A percentile compares a stretch with the other conserved stretches of the same genome.
phyloP scores from a whole-genome alignment of 2,113 vertebrate species.

The Megaceryle maxima region DNA sequence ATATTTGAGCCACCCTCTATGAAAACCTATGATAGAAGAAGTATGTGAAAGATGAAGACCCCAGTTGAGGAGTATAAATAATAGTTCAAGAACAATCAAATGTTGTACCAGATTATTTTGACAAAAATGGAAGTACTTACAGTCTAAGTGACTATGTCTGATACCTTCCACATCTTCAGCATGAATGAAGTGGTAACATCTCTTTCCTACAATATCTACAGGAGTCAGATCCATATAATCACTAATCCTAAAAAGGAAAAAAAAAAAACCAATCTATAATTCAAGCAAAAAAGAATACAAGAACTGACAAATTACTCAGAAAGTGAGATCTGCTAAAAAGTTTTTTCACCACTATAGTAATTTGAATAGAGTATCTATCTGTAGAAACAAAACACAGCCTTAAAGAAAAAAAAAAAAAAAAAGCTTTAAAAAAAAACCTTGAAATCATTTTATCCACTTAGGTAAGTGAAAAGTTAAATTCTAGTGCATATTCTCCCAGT shows the following conservation, averaged over 20 bases:
- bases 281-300: conserved; percentile 28
- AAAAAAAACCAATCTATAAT: conserved; percentile 36
- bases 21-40: background rate
- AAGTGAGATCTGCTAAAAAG: background rate
- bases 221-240: conserved; percentile 99
- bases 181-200: conserved; percentile 98
- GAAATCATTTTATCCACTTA: conserved; percentile 42
- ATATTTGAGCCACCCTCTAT: background rate
- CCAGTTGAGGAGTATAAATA: background rate
- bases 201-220: conserved; percentile 95
- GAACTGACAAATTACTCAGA: background rate
- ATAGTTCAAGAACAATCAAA: background rate
- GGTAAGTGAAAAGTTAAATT: conserved; percentile 51
- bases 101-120: background rate
- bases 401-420: background rate
- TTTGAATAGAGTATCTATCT: background rate
- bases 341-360: background rate
- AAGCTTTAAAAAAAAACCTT: conserved; percentile 23
- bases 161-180: conserved; percentile 98
- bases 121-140: conserved; percentile 82
- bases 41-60: background rate
- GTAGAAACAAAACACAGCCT: background rate
- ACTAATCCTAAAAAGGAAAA: conserved; percentile 85
- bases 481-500: background rate
- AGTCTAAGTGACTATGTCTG: conserved; percentile 93